Evolutionary conservation across 2,797 vertebrate species (phyloP), one percentile per base, ranked within the genome.

Genomic region (Antennarius maculatus): DNA sequence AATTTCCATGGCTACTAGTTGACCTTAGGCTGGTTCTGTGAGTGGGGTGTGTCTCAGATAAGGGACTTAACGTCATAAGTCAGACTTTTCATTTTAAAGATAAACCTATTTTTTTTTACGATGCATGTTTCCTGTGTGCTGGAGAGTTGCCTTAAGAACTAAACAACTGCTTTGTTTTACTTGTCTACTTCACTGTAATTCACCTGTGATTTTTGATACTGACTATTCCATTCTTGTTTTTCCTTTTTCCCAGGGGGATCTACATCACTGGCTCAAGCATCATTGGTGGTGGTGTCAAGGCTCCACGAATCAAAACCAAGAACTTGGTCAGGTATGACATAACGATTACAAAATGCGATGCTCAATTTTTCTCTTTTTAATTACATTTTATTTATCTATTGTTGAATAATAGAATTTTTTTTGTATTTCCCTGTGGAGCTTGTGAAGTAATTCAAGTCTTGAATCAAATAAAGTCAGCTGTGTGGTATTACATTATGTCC

Each of bases 231-330:
- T 39, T 3, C 3, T 5, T 39, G 31, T 5, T 15, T 43, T 14
- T 47, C 27, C 71, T 77, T 61, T 73, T 54, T 64, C 74, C 8
- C 76, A 99, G 97, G 98, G 98, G 98, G 7, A 99, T 99, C 91
- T 99, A 97, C 88, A 95, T 99, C 88, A 99, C 98, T 0, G 98
- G 98, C 34, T 99, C 98, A 58, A 99, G 97, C 89, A 99, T 99
- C 86, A 94, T 99, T 28, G 97, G 98, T 13, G 98, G 97, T 60
- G 98, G 98, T 73, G 97, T 99, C 56, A 99, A 99, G 84, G 97
- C 97, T 49, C 98, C 98, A 2, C 93, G 98, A 84, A 99, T 99
- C 86, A 99, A 98, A 93, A 99, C 98, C 39, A 99, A 99, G 91
- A 99, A 99, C 81, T 89, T 99, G 83, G 97, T 99, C 86, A 99